These are phyloP conservation scores for Ptilorrhoa leucosticta DNA, from an alignment of 2,113 vertebrate genomes.

Conservation along the genomic window DNA sequence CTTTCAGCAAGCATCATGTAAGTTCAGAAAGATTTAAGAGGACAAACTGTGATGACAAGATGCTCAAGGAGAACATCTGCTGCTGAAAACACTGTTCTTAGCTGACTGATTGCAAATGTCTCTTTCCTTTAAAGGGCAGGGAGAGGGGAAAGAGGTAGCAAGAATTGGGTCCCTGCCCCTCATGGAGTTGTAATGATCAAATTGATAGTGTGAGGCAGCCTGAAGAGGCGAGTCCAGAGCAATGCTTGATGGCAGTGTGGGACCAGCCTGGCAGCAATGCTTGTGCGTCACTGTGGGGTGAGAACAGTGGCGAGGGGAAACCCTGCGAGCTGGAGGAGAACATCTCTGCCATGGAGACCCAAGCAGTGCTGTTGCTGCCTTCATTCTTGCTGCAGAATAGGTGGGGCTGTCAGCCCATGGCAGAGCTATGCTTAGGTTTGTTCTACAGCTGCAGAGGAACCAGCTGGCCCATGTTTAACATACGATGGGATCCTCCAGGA, in stretches of 20 bases:
- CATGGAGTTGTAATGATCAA: background rate
- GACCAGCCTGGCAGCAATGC: background rate
- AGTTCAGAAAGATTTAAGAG: background rate
- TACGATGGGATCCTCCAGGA: background rate
- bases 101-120: background rate
- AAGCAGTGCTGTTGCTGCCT: background rate
- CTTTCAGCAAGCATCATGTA: background rate
- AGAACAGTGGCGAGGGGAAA: background rate
- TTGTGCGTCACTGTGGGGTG: rapidly evolving
- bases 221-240: background rate
- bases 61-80: background rate
- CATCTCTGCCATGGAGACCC: background rate
- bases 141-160: background rate
- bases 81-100: background rate
- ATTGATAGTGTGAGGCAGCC: background rate
- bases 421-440: background rate
- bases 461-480: background rate
- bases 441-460: background rate
- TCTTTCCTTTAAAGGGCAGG: background rate
- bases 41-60: background rate
- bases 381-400: background rate
- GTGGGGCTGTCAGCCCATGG: background rate
- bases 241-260: background rate
- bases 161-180: background rate
- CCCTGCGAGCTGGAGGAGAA: background rate